Base-by-base conservation (phyloP, 2,113 vertebrate species). In the Lophius piscatorius region DNA sequence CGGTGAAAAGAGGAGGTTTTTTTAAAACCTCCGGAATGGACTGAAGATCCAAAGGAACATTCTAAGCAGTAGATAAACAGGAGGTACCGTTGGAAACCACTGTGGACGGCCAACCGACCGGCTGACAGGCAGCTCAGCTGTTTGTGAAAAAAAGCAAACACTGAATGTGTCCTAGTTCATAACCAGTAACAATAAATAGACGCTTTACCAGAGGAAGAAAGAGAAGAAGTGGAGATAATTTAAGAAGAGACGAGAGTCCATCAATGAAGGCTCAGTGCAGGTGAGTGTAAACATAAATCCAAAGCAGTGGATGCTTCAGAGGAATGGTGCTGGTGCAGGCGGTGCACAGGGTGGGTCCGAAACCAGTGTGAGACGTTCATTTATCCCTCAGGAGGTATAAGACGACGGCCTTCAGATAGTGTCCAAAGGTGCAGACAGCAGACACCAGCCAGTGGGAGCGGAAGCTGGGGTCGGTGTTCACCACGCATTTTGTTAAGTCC, bases 401-500 rank as follows among this genome's bases (percentile, higher is more conserved):
- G 88, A 98, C 91, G 5, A 92, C 63, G 1, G 95, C 89, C 85
- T 96, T 98, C 78, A 99, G 78, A 83, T 95, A 95, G 86, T 95
- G 95, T 16, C 94, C 95, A 3, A 94, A 93, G 39, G 93, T 88
- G 64, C 90, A 94, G 57, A 92, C 72, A 0, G 92, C 88, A 0
- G 92, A 92, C 74, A 97, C 89, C 0, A 99, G 88, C 97, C 97
- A 98, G 78, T 98, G 95, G 24, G 95, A 93, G 47, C 70, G 89
- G 24, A 98, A 92, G 74, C 88, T 93, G 45, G 95, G 90, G 36
- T 98, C 94, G 0, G 91, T 92, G 70, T 92, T 96, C 78, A 98
- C 93, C 81, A 99, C 97, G 0, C 96, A 98, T 49, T 96, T 95
- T 4, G 94, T 97, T 50, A 99, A 89, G 22, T 97, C 97, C 34